Evolutionary conservation across 2,797 vertebrate species (phyloP).

Genomic region (Capromys pilorides): DNA sequence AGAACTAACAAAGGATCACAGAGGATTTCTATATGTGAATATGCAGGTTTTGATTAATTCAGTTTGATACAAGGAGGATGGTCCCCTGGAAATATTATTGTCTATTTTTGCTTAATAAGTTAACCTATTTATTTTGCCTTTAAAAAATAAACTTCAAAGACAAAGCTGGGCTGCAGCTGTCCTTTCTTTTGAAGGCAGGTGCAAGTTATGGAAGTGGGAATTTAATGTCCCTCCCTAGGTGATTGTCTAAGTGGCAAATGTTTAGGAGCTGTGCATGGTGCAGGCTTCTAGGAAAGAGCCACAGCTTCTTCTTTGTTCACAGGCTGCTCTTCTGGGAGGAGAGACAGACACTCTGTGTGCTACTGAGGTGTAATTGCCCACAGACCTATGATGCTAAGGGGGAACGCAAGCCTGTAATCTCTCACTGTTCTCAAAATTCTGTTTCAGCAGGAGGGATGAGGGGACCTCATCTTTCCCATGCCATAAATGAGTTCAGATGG

Average conservation of each 20-base stretch:
- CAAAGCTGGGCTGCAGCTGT: constrained; percentile 29
- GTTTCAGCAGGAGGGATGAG: constrained; percentile 22
- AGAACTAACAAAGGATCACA: constrained; percentile 72
- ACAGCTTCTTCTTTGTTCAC: constrained; percentile 41
- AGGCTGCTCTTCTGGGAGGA: constrained; percentile 70
- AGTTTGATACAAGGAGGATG: constrained; percentile 59
- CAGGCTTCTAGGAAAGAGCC: neutral
- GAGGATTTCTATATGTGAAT: constrained; percentile 67
- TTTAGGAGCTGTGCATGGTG: neutral
- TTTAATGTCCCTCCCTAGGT: neutral
- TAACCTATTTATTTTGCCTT: constrained; percentile 49
- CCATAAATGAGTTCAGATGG: neutral
- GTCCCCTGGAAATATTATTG: neutral
- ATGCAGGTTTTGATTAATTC: constrained; percentile 67
- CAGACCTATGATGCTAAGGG: constrained; percentile 65
- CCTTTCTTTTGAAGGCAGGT: constrained; percentile 40
- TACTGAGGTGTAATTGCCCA: constrained; percentile 70
- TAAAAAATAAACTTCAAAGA: constrained; percentile 33
- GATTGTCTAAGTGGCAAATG: neutral
- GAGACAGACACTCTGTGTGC: constrained; percentile 47
- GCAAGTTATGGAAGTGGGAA: neutral
- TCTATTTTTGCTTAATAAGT: constrained; percentile 60
- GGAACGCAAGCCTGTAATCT: constrained; percentile 79
- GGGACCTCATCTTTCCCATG: constrained; percentile 25
- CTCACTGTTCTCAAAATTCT: constrained; percentile 66